Conservation (phyloP, 2,113 vertebrate genomes). For the Octodon degus region DNA sequence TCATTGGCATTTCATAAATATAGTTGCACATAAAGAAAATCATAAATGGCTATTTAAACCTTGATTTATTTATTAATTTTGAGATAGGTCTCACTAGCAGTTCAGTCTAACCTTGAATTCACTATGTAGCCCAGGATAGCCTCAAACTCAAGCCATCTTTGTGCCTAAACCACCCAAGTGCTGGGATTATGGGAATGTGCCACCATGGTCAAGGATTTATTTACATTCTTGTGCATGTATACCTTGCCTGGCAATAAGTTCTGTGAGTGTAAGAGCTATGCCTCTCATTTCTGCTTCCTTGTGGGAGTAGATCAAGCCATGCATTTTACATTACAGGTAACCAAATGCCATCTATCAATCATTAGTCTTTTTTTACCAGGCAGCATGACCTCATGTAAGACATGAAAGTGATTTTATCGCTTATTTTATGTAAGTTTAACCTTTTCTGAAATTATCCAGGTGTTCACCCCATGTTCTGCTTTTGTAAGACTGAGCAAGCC, state of each 20-base stretch:
- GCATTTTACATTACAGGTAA: not conserved
- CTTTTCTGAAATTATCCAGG: not conserved
- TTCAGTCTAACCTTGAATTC: not conserved
- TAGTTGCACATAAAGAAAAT: constrained; percentile 1
- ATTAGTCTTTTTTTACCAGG: not conserved
- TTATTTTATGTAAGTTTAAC: not conserved
- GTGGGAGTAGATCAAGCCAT: not conserved
- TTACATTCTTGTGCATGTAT: not conserved
- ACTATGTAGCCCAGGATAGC: not conserved
- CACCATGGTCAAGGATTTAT: not conserved
- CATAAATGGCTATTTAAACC: not conserved
- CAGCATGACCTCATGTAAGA: not conserved
- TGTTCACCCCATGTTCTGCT: not conserved
- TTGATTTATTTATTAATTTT: not conserved
- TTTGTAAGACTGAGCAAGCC: not conserved
- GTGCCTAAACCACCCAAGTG: not conserved
- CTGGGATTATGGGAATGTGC: not conserved
- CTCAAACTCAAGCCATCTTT: not conserved
- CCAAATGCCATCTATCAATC: not conserved
- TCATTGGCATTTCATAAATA: not conserved
- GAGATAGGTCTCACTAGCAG: not conserved
- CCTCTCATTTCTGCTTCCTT: not conserved
- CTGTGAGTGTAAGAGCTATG: not conserved
- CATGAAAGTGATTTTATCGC: not conserved
- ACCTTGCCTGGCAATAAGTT: not conserved